phyloP scores from a whole-genome alignment of 2,888 invertebrate species.

The Megastigmus dorsalis region DNA sequence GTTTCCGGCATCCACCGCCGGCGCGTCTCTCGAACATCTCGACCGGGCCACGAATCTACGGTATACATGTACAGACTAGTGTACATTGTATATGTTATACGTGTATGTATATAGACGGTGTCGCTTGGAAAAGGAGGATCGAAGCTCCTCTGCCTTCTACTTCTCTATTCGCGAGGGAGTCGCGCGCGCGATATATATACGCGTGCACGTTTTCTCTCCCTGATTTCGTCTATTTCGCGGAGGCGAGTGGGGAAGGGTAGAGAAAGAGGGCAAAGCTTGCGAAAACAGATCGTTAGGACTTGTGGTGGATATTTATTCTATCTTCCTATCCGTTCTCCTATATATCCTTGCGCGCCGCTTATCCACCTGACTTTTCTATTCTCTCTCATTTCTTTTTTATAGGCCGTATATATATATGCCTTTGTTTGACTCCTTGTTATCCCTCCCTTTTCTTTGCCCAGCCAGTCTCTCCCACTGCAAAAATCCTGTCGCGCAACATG shows the following conservation, averaged over 20 bases:
- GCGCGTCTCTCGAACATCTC: too few species aligned
- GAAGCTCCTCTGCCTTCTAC: background rate
- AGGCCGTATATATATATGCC: background rate
- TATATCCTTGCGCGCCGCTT: too few species aligned
- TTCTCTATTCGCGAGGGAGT: background rate
- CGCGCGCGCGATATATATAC: too few species aligned
- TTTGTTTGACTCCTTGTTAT: background rate
- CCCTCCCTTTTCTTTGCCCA: too few species aligned
- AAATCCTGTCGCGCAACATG: too few species aligned
- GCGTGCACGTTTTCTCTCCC: too few species aligned
- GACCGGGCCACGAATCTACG: too few species aligned
- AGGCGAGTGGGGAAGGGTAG: too few species aligned
- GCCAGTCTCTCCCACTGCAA: too few species aligned
- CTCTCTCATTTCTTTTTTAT: background rate
- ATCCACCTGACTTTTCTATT: background rate
- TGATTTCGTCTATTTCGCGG: background rate
- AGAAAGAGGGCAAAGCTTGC: background rate
- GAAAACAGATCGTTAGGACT: conserved; percentile 1
- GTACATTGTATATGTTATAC: too few species aligned
- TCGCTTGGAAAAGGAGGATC: background rate
- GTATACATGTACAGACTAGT: too few species aligned
- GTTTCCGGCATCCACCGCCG: conserved; percentile 8
- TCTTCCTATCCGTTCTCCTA: background rate
- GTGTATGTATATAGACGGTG: too few species aligned
- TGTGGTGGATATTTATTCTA: background rate